These are phyloP conservation scores for Monomorium pharaonis DNA, from an alignment of 1,140 invertebrate genomes.

Conservation along the genomic window DNA sequence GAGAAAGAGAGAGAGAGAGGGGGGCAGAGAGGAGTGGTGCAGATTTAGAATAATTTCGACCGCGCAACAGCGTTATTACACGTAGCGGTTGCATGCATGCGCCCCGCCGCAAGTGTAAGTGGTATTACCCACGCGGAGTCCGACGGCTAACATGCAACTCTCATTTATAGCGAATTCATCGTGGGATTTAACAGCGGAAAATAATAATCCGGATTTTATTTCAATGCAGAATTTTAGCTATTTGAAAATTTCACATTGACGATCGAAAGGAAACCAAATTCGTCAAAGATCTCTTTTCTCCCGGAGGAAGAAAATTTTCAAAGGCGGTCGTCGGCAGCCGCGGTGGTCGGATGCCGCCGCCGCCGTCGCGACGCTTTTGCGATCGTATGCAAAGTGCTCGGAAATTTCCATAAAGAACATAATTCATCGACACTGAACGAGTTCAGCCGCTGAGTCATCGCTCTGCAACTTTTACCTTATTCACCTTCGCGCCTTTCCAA, in stretches of 20 bases:
- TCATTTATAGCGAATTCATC: constrained; percentile 1
- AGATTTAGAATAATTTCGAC: constrained; percentile 60
- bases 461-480: constrained; percentile 22
- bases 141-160: constrained; percentile 30
- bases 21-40: neutral
- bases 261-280: neutral
- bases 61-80: constrained; percentile 46
- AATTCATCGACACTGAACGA: constrained; percentile 26
- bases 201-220: constrained; percentile 24
- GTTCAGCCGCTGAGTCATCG: constrained; percentile 27
- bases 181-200: neutral
- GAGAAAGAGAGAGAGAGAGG: neutral
- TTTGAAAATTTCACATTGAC: neutral
- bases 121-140: constrained; percentile 20
- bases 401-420: constrained; percentile 33
- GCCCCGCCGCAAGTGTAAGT: constrained; percentile 5
- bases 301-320: neutral
- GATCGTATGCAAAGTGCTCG: constrained; percentile 10
- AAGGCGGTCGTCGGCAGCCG: neutral
- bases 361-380: neutral
- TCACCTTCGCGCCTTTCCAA: neutral
- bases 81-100: constrained; percentile 18
- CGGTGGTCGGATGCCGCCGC: too few relatives aligned
- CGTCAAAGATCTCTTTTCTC: neutral
- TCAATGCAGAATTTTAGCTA: constrained; percentile 1